A percentile compares a stretch with the other conserved stretches of the same genome.
phyloP scores from a whole-genome alignment of 37 sponge, comb jelly and placozoan species.

The Geodia barretti region DNA sequence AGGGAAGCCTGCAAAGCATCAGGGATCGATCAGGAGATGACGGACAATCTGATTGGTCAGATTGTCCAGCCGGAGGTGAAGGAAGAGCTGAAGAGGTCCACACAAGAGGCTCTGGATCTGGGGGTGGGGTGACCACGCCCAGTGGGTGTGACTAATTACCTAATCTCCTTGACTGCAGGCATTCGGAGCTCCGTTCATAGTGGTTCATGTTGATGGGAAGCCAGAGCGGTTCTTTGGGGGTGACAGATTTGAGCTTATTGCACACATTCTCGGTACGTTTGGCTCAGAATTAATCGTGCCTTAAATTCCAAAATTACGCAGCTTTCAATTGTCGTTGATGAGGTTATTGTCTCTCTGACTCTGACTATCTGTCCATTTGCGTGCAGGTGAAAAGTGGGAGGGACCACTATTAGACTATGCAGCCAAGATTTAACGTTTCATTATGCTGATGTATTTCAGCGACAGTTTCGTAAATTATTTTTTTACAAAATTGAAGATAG shows the following conservation, averaged over 20 bases:
- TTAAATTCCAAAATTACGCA: too few relatives aligned
- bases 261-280: conserved; percentile 48
- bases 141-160: too few relatives aligned
- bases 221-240: conserved; percentile 70
- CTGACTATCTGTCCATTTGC: background rate
- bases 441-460: background rate
- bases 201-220: conserved; percentile 45
- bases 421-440: background rate
- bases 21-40: conserved; percentile 19
- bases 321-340: too few relatives aligned
- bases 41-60: conserved; percentile 39
- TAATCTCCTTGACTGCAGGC: conserved; percentile 51
- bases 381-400: conserved; percentile 64
- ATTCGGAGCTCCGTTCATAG: conserved; percentile 76
- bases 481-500: background rate
- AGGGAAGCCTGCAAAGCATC: conserved; percentile 24
- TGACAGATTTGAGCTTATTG: conserved; percentile 71
- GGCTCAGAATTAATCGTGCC: background rate
- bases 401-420: conserved; percentile 47
- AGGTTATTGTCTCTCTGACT: background rate
- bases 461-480: too few relatives aligned
- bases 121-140: conserved; percentile 54
- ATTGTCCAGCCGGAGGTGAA: conserved; percentile 18
- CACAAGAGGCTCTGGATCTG: conserved; percentile 72
- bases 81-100: conserved; percentile 41